phyloP scores from a whole-genome alignment of 2,888 invertebrate species.

The Fragum fragum region DNA sequence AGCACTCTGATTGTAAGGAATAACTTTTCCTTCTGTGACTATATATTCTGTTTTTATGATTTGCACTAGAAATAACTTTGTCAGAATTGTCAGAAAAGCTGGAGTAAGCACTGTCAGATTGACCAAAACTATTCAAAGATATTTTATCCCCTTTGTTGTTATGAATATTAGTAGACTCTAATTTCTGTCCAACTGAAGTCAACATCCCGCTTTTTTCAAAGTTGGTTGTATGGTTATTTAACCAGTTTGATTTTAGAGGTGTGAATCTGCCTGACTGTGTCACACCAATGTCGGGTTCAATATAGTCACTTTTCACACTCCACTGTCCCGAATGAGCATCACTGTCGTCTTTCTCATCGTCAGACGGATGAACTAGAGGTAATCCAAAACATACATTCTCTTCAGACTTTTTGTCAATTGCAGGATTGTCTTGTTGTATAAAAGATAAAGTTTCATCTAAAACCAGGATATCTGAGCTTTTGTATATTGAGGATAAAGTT shows the following conservation, averaged over 20 bases:
- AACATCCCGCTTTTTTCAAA: no score
- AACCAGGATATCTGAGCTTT: slow-evolving; percentile 56
- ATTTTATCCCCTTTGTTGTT: slow-evolving; percentile 60
- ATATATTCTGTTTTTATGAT: slow-evolving; percentile 47
- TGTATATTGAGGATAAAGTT: slow-evolving; percentile 53
- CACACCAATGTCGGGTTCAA: slow-evolving; percentile 38
- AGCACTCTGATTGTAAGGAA: slow-evolving; percentile 44
- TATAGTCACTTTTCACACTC: slow-evolving; percentile 67
- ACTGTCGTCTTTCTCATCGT: slow-evolving; percentile 68
- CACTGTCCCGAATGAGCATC: slow-evolving; percentile 63
- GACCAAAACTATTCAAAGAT: slow-evolving; percentile 72
- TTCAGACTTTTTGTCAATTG: slow-evolving; percentile 53
- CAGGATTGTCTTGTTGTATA: slow-evolving; percentile 68
- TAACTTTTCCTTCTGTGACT: slow-evolving; percentile 41
- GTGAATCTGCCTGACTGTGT: slow-evolving; percentile 32
- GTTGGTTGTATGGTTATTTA: neutral
- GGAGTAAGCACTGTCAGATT: slow-evolving; percentile 81
- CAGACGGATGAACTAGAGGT: slow-evolving; percentile 71
- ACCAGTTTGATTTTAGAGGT: slow-evolving; percentile 16
- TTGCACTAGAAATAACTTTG: slow-evolving; percentile 49
- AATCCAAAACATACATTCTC: slow-evolving; percentile 74
- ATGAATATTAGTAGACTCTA: slow-evolving; percentile 45
- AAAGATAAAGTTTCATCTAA: slow-evolving; percentile 66
- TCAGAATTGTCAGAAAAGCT: slow-evolving; percentile 78
- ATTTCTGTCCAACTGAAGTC: slow-evolving; percentile 51